A percentile compares a stretch with the other conserved stretches of the same genome.
These are phyloP conservation scores for Diarsia brunnea DNA, from an alignment of 2,888 invertebrate genomes.

Conservation along the genomic window DNA sequence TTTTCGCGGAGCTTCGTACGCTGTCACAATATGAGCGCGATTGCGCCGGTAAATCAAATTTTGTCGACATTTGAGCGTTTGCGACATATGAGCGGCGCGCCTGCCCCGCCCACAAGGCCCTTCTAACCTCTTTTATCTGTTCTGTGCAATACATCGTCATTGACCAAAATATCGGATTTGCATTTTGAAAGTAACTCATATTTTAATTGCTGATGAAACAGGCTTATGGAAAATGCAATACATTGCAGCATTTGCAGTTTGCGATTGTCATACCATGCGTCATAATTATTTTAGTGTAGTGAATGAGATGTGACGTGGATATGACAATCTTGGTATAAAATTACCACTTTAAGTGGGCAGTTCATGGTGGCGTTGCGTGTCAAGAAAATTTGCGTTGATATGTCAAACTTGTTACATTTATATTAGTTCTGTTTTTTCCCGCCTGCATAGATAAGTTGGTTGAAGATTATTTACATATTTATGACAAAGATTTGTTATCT, in stretches of 20 bases:
- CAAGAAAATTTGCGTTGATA: not conserved
- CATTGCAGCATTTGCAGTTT: constrained; percentile 2
- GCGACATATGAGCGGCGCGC: too few relatives aligned
- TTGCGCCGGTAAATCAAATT: too few relatives aligned
- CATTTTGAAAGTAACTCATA: not conserved
- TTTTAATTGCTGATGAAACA: not conserved
- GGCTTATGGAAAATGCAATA: not conserved
- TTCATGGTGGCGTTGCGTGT: not conserved
- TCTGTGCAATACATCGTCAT: not conserved
- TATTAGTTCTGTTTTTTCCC: too few relatives aligned
- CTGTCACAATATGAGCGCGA: too few relatives aligned
- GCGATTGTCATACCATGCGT: constrained; percentile 10
- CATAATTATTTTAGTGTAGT: not conserved
- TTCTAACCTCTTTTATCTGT: too few relatives aligned
- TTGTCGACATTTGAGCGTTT: too few relatives aligned
- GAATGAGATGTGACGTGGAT: constrained; percentile 2
- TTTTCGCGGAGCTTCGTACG: too few relatives aligned
- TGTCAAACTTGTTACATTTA: not conserved
- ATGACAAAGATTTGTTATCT: not conserved
- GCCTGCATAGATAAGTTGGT: too few relatives aligned
- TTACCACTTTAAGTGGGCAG: not conserved
- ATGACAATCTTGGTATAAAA: constrained; percentile 12
- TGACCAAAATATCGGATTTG: constrained; percentile 41
- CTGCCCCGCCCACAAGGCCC: too few relatives aligned
- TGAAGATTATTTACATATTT: not conserved